These are phyloP conservation scores for Drosophila neonasuta DNA, from an alignment of 2,888 invertebrate species.

Conservation along the genomic window DNA sequence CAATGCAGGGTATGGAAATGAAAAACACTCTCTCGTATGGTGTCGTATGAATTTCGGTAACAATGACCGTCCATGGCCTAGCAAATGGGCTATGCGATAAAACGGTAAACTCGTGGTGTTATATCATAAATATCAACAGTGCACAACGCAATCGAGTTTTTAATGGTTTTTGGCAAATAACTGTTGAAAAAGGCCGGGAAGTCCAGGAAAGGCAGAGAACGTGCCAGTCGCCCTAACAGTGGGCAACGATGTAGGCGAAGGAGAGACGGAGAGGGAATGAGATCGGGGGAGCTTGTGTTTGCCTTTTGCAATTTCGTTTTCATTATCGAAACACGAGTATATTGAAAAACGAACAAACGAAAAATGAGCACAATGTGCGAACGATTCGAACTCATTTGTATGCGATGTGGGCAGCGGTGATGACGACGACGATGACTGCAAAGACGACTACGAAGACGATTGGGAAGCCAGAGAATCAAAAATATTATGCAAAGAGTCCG, in stretches of 20 bases:
- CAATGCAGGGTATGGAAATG: conserved; percentile 3
- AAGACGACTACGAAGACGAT: conserved; percentile 5
- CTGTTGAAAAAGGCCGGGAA: conserved; percentile 64
- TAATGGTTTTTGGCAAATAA: conserved; percentile 71
- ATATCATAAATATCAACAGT: conserved; percentile 64
- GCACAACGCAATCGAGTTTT: conserved; percentile 58
- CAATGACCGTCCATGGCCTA: conserved; percentile 73
- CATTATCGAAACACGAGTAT: conserved; percentile 51
- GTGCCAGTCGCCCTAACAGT: conserved; percentile 51
- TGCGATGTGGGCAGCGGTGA: conserved; percentile 47
- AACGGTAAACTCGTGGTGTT: conserved; percentile 40
- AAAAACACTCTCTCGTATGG: neutral
- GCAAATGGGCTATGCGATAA: conserved; percentile 16
- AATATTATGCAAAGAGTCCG: conserved; percentile 72
- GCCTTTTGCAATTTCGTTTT: conserved; percentile 70
- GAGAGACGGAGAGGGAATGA: neutral
- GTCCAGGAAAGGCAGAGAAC: conserved; percentile 70
- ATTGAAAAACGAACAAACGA: conserved; percentile 57
- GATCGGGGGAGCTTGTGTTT: conserved; percentile 23
- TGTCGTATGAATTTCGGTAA: conserved; percentile 15
- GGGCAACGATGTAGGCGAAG: neutral
- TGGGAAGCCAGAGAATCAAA: conserved; percentile 64
- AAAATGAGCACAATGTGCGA: conserved; percentile 53
- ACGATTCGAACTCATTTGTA: conserved; percentile 60
- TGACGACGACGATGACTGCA: conserved; percentile 15